phyloP scores from a whole-genome alignment of 2,113 vertebrate genomes.

The Melozone crissalis region DNA sequence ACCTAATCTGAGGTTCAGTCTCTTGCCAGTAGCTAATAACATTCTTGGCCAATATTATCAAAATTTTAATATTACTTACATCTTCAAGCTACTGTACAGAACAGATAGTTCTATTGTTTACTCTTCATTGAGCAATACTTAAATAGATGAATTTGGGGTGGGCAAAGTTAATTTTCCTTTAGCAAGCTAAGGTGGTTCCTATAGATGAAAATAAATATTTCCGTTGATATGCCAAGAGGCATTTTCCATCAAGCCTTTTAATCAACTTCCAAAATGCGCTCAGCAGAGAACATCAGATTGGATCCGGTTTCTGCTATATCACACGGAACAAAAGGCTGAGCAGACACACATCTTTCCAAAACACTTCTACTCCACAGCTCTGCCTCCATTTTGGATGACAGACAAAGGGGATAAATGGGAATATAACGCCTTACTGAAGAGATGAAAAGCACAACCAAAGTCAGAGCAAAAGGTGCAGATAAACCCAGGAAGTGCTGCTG shows the following conservation, averaged over 20 bases:
- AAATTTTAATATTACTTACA: neutral
- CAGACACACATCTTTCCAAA: constrained; percentile 13
- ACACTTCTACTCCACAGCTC: constrained; percentile 13
- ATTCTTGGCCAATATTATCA: neutral
- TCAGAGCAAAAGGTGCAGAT: neutral
- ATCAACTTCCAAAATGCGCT: neutral
- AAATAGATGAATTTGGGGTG: neutral
- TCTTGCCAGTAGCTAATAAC: neutral
- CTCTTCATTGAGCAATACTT: neutral
- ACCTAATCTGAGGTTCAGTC: neutral
- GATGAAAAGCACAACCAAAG: neutral
- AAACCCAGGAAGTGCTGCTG: constrained; percentile 42
- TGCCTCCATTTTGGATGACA: constrained; percentile 64
- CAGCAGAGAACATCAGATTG: neutral
- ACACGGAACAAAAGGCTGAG: constrained; percentile 34
- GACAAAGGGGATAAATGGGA: constrained; percentile 27
- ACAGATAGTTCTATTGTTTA: neutral
- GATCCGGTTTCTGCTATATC: neutral
- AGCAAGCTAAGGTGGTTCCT: neutral
- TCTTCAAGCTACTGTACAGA: neutral
- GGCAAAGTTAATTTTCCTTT: neutral
- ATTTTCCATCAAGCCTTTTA: constrained; percentile 22
- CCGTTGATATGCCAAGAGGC: neutral
- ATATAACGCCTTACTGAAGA: neutral
- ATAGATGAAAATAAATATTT: neutral